Percentiles rank a stretch among this genome's conserved stretches.
Conservation (phyloP, 2,888 invertebrate genomes). For the Drosophila eohydei region DNA sequence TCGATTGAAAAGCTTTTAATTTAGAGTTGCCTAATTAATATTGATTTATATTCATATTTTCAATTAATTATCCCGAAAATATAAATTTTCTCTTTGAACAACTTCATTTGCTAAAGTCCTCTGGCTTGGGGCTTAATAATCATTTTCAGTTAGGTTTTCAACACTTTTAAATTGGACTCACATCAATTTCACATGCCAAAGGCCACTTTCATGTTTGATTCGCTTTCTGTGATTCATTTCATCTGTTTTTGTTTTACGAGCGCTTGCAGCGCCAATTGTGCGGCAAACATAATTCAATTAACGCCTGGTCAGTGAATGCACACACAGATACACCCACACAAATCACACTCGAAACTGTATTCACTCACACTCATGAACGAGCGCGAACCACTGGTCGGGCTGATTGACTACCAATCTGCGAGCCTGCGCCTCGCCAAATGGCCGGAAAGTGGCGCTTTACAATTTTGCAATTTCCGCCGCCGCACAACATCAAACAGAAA, state of each 20-base stretch:
- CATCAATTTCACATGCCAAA: slow-evolving; percentile 7
- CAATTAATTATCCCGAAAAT: background rate
- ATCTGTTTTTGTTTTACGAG: slow-evolving; percentile 36
- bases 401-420: slow-evolving; percentile 34
- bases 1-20: background rate
- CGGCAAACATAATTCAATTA: slow-evolving; percentile 78
- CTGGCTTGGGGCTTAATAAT: background rate
- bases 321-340: slow-evolving; percentile 15
- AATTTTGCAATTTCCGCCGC: slow-evolving; percentile 76
- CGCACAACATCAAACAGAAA: slow-evolving; percentile 74
- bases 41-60: slow-evolving; percentile 1
- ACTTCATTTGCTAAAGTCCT: background rate
- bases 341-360: slow-evolving; percentile 8
- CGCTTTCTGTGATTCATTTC: slow-evolving; percentile 30
- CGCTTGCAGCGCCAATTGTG: slow-evolving; percentile 64
- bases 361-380: slow-evolving; percentile 16
- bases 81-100: background rate
- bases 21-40: slow-evolving; percentile 7
- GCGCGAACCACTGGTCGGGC: slow-evolving; percentile 23
- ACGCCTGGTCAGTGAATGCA: slow-evolving; percentile 61
- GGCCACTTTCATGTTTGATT: slow-evolving; percentile 17
- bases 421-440: slow-evolving; percentile 41
- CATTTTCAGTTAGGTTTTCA: background rate
- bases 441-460: slow-evolving; percentile 75
- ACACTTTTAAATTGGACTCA: slow-evolving; percentile 8